Conservation (phyloP, 2,797 vertebrate genomes). For the Cossypha heuglini region DNA sequence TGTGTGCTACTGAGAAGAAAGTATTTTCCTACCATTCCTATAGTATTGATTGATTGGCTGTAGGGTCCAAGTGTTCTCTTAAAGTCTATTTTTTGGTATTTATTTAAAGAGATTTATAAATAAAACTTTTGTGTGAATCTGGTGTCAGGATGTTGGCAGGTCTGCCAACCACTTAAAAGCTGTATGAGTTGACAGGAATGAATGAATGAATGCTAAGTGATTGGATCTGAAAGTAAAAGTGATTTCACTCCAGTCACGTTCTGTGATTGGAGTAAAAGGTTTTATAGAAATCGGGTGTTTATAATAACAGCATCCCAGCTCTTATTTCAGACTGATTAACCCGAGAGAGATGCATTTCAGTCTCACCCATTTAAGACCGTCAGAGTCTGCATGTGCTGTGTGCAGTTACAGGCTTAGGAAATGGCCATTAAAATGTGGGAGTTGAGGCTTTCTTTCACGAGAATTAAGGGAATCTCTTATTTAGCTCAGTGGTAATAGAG, state of each 20-base stretch:
- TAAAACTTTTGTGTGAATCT: not conserved
- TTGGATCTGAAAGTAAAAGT: not conserved
- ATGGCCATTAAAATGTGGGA: not conserved
- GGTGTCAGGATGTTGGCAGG: not conserved
- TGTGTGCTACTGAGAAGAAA: not conserved
- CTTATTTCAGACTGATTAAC: accelerated
- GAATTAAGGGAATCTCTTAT: not conserved
- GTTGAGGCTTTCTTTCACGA: not conserved
- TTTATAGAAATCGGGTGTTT: not conserved
- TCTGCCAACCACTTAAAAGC: not conserved
- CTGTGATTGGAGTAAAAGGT: not conserved
- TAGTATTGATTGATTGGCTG: not conserved
- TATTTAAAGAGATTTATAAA: not conserved
- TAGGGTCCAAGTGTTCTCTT: not conserved
- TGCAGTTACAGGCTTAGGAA: not conserved
- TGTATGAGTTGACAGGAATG: not conserved
- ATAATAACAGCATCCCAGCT: not conserved
- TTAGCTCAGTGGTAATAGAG: not conserved
- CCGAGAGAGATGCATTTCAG: not conserved
- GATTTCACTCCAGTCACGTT: not conserved
- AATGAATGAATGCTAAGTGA: not conserved
- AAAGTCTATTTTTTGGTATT: not conserved
- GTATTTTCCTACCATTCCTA: not conserved
- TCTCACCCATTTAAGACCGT: not conserved
- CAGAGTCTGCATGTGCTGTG: accelerated